Conservation (phyloP, 37 sponge, comb jelly and placozoan species). For the Haliclona indistincta region DNA sequence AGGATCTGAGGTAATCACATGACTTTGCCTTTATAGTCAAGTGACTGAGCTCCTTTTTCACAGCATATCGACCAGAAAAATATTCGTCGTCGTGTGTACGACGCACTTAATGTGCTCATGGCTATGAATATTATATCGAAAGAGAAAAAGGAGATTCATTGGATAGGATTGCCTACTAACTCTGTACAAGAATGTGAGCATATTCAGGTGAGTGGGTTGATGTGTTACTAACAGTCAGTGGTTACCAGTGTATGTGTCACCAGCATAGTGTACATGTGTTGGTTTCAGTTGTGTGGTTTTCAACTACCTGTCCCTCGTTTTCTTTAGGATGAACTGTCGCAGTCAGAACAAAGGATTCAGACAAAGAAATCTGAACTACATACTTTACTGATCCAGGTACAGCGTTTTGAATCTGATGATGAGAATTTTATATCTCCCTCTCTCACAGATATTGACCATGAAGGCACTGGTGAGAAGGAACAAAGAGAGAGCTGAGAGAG, state of each 20-base stretch:
- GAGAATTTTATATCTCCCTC: neutral
- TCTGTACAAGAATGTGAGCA: constrained; percentile 90
- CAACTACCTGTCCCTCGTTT: neutral
- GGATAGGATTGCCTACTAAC: constrained; percentile 97
- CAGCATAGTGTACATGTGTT: neutral
- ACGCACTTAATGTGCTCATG: constrained; percentile 97
- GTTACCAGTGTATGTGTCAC: neutral
- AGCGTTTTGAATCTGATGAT: neutral
- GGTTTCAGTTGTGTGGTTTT: neutral
- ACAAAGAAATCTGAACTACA: constrained; percentile 69
- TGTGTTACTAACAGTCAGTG: neutral
- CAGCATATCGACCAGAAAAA: constrained; percentile 95
- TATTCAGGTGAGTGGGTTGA: constrained; percentile 65
- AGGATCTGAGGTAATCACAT: neutral
- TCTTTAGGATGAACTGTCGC: constrained; percentile 69
- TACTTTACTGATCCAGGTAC: constrained; percentile 79
- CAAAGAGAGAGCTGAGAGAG: constrained; percentile 51
- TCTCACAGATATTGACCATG: constrained; percentile 72
- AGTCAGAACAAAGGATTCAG: constrained; percentile 63
- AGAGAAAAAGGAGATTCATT: constrained; percentile 95
- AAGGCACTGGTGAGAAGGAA: constrained; percentile 90
- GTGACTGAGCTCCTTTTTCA: neutral
- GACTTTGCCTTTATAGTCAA: neutral
- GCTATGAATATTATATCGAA: constrained; percentile 98
- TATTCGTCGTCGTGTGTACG: constrained; percentile 92